phyloP scores from a whole-genome alignment of 1,140 invertebrate genomes.

The Phymorhynchus buccinoides region DNA sequence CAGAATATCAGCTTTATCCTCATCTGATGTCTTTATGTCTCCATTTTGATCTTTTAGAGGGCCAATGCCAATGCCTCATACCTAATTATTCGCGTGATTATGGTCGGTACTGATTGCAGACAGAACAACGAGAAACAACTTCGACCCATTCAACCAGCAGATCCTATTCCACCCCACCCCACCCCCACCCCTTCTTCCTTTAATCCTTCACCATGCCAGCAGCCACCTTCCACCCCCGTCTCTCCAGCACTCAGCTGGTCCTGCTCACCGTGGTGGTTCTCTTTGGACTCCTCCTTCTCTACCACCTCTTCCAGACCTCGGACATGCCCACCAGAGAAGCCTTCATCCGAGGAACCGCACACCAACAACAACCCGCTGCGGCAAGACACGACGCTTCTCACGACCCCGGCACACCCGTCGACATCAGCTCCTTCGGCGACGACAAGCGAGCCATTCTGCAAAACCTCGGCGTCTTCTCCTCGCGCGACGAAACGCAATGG shows the following conservation, averaged over 20 bases:
- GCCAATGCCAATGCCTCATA: no score
- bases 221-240: not conserved
- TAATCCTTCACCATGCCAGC: no score
- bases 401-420: not conserved
- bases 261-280: not conserved
- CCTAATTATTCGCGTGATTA: no score
- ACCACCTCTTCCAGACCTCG: not conserved
- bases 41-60: no score
- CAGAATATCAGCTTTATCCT: no score
- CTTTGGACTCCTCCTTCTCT: not conserved
- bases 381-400: not conserved
- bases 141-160: no score
- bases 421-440: not conserved
- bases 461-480: not conserved
- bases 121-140: no score
- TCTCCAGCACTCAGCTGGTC: not conserved
- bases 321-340: not conserved
- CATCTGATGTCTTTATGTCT: no score
- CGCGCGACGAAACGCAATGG: not conserved
- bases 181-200: no score
- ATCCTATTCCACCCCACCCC: no score
- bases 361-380: no score
- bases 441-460: not conserved
- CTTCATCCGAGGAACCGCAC: not conserved
- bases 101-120: no score